These are phyloP conservation scores for Phyllostomus hastatus DNA, from an alignment of 2,113 vertebrate species.

Conservation along the genomic window DNA sequence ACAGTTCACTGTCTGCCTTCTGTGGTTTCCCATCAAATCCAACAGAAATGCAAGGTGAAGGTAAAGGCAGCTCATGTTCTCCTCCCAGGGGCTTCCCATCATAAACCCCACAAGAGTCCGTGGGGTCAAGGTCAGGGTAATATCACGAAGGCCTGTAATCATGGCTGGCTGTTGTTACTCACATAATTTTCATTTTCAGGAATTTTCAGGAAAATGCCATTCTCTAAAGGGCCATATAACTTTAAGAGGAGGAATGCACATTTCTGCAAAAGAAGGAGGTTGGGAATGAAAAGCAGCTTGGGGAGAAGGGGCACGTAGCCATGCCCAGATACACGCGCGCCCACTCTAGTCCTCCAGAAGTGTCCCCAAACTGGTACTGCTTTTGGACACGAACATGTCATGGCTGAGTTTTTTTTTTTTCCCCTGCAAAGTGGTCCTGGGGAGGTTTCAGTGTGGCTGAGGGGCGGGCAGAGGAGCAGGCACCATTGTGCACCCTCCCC, in stretches of 20 bases:
- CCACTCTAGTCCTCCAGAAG: neutral
- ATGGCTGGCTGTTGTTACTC: slow-evolving; percentile 3
- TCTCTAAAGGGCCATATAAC: slow-evolving; percentile 34
- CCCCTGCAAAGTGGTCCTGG: neutral
- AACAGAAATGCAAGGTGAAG: neutral
- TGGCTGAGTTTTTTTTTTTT: neutral
- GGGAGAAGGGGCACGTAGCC: neutral
- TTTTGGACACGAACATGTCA: neutral
- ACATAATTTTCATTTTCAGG: slow-evolving; percentile 9
- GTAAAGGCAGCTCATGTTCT: rapidly evolving
- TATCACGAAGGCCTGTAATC: neutral
- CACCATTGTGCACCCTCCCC: neutral
- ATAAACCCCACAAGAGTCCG: neutral
- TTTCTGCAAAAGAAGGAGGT: slow-evolving; percentile 51
- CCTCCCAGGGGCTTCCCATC: neutral
- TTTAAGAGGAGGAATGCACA: slow-evolving; percentile 59
- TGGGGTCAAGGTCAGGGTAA: neutral
- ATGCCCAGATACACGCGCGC: neutral
- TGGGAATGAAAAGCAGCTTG: neutral
- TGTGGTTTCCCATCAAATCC: neutral
- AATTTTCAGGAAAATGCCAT: slow-evolving; percentile 26
- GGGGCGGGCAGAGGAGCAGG: neutral
- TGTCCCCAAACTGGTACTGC: neutral
- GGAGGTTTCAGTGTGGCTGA: neutral
- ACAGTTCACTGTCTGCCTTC: neutral